Evolutionary conservation across 2,113 vertebrate genomes (phyloP).

Genomic region (Hoplias malabaricus): DNA sequence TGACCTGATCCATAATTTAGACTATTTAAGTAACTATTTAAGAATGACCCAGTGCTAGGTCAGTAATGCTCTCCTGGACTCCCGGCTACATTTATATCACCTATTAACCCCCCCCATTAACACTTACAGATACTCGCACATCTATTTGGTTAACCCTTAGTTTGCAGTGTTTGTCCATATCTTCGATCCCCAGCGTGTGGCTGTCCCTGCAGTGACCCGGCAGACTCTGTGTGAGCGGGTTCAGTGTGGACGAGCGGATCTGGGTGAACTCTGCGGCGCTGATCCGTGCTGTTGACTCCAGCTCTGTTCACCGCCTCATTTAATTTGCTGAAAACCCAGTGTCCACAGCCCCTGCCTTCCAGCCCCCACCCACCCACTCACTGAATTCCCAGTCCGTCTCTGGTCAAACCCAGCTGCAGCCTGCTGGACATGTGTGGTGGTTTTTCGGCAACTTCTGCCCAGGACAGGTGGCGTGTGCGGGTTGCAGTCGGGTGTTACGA

Average conservation of each 20-base stretch:
- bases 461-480: conserved; percentile 50
- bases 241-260: conserved; percentile 21
- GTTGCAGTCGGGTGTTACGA: not conserved
- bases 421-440: conserved; percentile 59
- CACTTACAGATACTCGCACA: too few species aligned
- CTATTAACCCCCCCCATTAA: too few species aligned
- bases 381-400: conserved; percentile 67
- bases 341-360: conserved; percentile 55
- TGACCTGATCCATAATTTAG: too few species aligned
- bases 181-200: not conserved
- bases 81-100: too few species aligned
- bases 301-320: conserved; percentile 65
- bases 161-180: not conserved
- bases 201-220: not conserved
- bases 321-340: conserved; percentile 76
- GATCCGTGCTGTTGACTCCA: conserved; percentile 67
- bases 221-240: conserved; percentile 7
- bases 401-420: conserved; percentile 54
- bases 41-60: too few species aligned
- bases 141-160: too few species aligned
- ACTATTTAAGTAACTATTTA: too few species aligned
- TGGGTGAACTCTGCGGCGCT: conserved; percentile 68
- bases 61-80: too few species aligned
- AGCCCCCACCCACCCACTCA: conserved; percentile 76
- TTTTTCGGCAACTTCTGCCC: not conserved